Evolutionary conservation across 2,113 vertebrate species (phyloP), one percentile per base, ranked within the genome.

Genomic region (Pollimyrus isidori): DNA sequence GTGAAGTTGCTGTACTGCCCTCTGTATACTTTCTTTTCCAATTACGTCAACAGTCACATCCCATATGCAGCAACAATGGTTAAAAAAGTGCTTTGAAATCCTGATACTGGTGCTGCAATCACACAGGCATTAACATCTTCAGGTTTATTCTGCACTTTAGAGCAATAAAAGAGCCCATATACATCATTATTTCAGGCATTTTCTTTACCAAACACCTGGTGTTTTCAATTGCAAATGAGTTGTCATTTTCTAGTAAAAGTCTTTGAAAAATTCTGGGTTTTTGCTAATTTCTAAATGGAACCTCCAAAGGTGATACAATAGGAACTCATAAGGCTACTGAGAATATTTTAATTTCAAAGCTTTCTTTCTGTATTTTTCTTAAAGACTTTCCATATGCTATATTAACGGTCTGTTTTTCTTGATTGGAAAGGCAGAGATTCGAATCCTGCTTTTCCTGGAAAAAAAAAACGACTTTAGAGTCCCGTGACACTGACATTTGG

Each of bases 11-110:
- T 35, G 49, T 86, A 52, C 84, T 86, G 48, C 84, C 1, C 10
- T 86, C 84, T 86, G 84, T 46, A 15, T 48, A 7, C 48, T 53
- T 10, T 30, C 48, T 26, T 46, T 26, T 13, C 23, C 49, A 35
- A 86, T 86, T 49, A 86, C 84, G n/a, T 86, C 84, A 86, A n/a
- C 49, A 49, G n/a, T 86, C 52, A 84, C 23, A 46, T 49, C 26
- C 84, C 49, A 50, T 10, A 46, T 50, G 45, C 46, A 86, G 45
- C 84, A 30, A 48, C 46, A 86, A 52, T 46, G 0, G n/a, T 15
- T 3, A 30, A 86, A 35, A 80, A 80, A 42, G 15, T 42, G 13
- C 7, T 80, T 80, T 42, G 73, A 80, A 80, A 80, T 17, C 73
- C 35, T 42, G 73, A 80, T 42, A 6, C 73, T 80, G 15, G 15